Evolutionary conservation across 2,113 vertebrate species (phyloP).

Genomic region (Clarias magur): DNA sequence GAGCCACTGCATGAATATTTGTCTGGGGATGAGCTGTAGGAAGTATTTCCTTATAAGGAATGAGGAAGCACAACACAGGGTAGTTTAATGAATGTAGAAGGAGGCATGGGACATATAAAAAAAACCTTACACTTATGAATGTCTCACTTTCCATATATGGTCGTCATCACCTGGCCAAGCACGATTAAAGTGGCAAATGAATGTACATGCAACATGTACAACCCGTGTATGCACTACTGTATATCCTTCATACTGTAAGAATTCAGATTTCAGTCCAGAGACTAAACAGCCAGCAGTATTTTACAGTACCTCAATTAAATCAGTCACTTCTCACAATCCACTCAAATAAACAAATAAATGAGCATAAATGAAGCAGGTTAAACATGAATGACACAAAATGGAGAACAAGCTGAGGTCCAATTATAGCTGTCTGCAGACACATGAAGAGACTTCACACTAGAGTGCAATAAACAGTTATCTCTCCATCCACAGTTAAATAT

Average conservation of each 20-base stretch:
- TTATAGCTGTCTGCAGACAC: constrained; percentile 32
- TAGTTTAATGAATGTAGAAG: no score
- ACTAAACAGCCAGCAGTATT: neutral
- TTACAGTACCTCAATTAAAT: constrained; percentile 4
- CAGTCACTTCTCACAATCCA: constrained; percentile 1
- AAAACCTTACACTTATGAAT: neutral
- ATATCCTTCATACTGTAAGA: neutral
- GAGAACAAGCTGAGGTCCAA: constrained; percentile 33
- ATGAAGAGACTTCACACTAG: constrained; percentile 25
- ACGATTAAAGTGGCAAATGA: neutral
- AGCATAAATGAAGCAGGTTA: constrained; percentile 22
- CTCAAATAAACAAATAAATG: constrained; percentile 28
- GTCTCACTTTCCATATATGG: neutral
- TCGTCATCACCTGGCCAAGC: neutral
- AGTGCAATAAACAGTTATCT: constrained; percentile 44
- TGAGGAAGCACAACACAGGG: no score
- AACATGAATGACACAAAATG: constrained; percentile 33
- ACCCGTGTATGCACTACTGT: neutral
- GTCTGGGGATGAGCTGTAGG: no score
- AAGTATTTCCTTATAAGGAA: no score
- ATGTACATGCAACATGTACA: neutral
- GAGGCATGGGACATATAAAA: no score
- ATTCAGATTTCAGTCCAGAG: neutral
- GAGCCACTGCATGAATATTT: no score
- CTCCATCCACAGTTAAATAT: constrained; percentile 48